Conservation (phyloP, 2,888 invertebrate species). For the Conomelus anceps region DNA sequence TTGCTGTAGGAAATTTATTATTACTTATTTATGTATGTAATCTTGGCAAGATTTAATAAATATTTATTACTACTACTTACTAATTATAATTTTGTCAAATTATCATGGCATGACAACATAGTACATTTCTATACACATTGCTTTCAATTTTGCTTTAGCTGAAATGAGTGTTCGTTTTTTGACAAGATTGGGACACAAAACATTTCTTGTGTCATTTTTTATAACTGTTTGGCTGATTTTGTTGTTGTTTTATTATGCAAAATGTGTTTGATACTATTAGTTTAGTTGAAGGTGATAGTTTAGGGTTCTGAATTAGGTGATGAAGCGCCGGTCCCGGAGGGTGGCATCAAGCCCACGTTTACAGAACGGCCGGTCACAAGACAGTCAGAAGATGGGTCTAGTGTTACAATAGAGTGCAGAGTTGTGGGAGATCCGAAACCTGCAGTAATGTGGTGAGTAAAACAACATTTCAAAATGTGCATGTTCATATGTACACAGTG, state of each 20-base stretch:
- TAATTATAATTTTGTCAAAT: no score
- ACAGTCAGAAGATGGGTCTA: conserved; percentile 93
- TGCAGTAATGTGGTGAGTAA: conserved; percentile 77
- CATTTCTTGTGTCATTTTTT: conserved; percentile 34
- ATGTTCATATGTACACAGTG: neutral
- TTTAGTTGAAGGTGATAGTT: conserved; percentile 13
- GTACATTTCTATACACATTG: neutral
- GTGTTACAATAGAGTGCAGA: conserved; percentile 94
- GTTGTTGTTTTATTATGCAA: conserved; percentile 41
- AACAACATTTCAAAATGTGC: neutral
- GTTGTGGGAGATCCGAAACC: conserved; percentile 96
- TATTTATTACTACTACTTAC: no score
- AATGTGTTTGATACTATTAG: conserved; percentile 35
- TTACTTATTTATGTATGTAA: no score
- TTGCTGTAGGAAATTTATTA: no score
- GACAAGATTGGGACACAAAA: neutral
- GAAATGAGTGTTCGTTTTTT: neutral
- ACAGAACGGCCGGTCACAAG: conserved; percentile 95
- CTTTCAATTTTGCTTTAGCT: conserved; percentile 2
- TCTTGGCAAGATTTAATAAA: no score
- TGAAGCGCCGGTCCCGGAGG: conserved; percentile 88
- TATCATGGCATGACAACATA: neutral
- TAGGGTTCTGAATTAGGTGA: conserved; percentile 58
- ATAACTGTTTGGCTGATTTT: conserved; percentile 30
- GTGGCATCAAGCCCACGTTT: conserved; percentile 94